Base-by-base conservation (phyloP, 2,888 invertebrate genomes). In the Philereme vetulata region DNA sequence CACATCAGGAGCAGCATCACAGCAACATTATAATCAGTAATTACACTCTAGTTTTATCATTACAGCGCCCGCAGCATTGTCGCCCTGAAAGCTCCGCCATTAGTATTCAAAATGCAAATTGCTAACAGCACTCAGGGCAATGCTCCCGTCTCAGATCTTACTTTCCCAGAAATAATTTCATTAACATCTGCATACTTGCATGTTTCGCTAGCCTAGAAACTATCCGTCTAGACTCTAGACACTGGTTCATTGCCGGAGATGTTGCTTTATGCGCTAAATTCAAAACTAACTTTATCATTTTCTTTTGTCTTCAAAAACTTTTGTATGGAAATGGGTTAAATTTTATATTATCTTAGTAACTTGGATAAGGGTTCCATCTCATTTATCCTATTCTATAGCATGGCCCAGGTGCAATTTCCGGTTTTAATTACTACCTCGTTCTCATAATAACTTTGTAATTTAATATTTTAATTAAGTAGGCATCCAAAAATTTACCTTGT, bases 61-160 rank as follows among this genome's bases (percentile, higher is more conserved):
- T 76, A 82, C 78, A 76, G 77, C 75, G 76, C 75, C 70, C 70
- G 76, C 71, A 65, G 65, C 67, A 75, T 79, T 85, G 86, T 86
- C 84, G 76, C 81, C 74, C 66, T 75, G 78, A 82, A 81, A 81
- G 80, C 81, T 78, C 72, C 74, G 77, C 85, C 87, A 87, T 90
- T 90, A 89, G 83, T 84, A 90, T 90, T 88, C 90, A 90, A 85
- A 88, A 90, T 90, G 90, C 85, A 89, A 89, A 90, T 90, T 86
- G 82, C 81, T 77, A 72, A 74, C 72, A 80, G 81, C 86, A 82
- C 81, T 84, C 76, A 78, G 90, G 84, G 82, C 89, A 79, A 77
- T 84, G 88, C 87, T 82, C 90, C 82, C 88, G 81, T 82, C 86
- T 82, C 85, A 81, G 83, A 85, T 85, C 85, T 85, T 82, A 85